These are phyloP conservation scores for Seriola quinqueradiata DNA, from an alignment of 2,113 vertebrate genomes.

Conservation along the genomic window DNA sequence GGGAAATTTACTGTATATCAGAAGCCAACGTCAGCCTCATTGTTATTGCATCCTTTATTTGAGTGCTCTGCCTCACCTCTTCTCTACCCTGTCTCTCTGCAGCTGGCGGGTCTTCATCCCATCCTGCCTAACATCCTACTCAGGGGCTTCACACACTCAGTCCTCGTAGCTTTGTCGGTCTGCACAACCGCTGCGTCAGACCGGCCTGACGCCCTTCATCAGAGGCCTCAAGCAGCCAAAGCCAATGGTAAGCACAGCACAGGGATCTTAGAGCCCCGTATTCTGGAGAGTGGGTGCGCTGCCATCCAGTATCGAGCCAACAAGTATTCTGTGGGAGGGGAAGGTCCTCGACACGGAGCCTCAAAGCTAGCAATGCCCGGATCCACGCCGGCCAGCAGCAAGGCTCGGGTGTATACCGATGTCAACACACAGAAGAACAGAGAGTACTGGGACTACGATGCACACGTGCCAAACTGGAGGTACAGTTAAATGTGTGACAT, in stretches of 20 bases:
- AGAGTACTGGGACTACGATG: conserved; percentile 98
- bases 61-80: neutral
- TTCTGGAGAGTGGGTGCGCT: conserved; percentile 65
- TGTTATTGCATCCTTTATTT: neutral
- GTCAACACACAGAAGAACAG: conserved; percentile 97
- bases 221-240: conserved; percentile 45
- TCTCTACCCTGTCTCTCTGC: conserved; percentile 26
- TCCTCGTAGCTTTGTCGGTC: conserved; percentile 78
- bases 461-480: conserved; percentile 97
- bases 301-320: conserved; percentile 67
- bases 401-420: conserved; percentile 96
- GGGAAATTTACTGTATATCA: neutral
- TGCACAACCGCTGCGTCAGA: conserved; percentile 66
- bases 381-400: conserved; percentile 92
- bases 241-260: conserved; percentile 64
- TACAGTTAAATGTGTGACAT: conserved; percentile 62
- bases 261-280: conserved; percentile 53
- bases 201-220: conserved; percentile 60
- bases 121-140: conserved; percentile 73
- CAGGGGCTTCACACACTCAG: conserved; percentile 71
- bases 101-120: conserved; percentile 80
- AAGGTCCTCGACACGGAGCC: conserved; percentile 71
- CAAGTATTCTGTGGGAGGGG: conserved; percentile 71
- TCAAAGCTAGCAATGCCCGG: conserved; percentile 92
- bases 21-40: neutral